These are phyloP conservation scores for Oxyteleia sp. DNA, from an alignment of 2,888 invertebrate species.

Conservation along the genomic window DNA sequence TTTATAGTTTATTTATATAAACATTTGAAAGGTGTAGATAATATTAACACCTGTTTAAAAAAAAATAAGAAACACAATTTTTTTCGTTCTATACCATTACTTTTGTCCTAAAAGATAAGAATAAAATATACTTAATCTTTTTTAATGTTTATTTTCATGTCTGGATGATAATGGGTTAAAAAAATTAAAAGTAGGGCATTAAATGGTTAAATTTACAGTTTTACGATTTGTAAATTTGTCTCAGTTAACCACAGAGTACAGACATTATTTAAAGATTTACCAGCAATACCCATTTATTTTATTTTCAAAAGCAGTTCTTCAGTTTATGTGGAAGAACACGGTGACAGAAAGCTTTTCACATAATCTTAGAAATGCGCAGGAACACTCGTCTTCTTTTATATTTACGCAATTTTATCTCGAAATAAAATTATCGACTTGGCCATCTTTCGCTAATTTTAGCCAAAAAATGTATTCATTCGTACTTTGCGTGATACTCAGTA, in stretches of 20 bases:
- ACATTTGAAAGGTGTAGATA: no score
- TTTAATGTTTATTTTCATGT: no score
- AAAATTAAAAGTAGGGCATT: no score
- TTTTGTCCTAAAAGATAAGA: no score
- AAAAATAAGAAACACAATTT: no score
- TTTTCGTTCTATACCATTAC: no score
- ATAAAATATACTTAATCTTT: no score
- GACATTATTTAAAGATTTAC: background rate
- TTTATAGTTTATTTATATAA: no score
- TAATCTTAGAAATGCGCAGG: slow-evolving; percentile 7
- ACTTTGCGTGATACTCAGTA: background rate
- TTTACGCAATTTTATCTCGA: slow-evolving; percentile 12
- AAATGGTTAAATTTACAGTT: slow-evolving; percentile 32
- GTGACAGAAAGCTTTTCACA: slow-evolving; percentile 24
- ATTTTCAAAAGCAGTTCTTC: slow-evolving; percentile 20
- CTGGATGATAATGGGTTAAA: no score
- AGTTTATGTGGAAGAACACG: slow-evolving; percentile 14
- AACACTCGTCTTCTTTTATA: slow-evolving; percentile 17
- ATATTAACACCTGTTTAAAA: no score
- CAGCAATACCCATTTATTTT: slow-evolving; percentile 11
- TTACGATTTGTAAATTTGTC: slow-evolving; percentile 38
- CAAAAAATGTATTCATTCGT: slow-evolving; percentile 8
- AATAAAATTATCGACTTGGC: slow-evolving; percentile 41
- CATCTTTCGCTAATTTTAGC: slow-evolving; percentile 21
- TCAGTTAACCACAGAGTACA: background rate